Evolutionary conservation across 2,888 invertebrate species (phyloP), one percentile per base, ranked within the genome.

Genomic region (Romanomermis culicivorax): DNA sequence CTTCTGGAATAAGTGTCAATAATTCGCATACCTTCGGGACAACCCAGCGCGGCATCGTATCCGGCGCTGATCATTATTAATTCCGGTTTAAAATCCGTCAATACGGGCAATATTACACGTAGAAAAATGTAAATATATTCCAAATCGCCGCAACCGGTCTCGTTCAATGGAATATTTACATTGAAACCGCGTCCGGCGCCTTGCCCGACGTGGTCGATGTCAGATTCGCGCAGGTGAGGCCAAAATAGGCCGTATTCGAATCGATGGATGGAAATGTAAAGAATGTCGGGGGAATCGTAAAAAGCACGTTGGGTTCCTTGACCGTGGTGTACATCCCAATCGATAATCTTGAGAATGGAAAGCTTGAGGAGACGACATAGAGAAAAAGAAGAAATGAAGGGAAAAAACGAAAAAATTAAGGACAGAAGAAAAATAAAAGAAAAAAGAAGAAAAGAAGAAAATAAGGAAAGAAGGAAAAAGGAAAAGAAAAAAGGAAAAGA

Each of bases 151-250:
- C 85, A 82, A 2, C 61, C 63, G 17, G 58, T 57, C 17, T 80
- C 79, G 66, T 83, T 85, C 82, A 89, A 88, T 0, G 91, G 86
- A 64, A 95, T 80, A 68, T 95, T 95, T 30, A 93, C 79, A 66
- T 84, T 89, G 71, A 75, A 87, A 1, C 91, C 86, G 64, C 77
- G 73, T 3, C 83, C 85, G 0, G 65, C 61, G 0, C 78, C 81
- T 62, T 68, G 70, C 11, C 82, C 89, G 56, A 79, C 51, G 20
- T 61, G 52, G n/a, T 61, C 56, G 24, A 62, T 57, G 24, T 60
- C 64, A 43, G 61, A 60, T 52, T 64, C 65, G 20, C 60, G 53
- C 36, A 66, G 55, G 51, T 65, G 61, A 14, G 68, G 95, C 71
- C 86, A 95, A 74, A 86, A 93, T n/a, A 75, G 73, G 0, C 80